These are phyloP conservation scores for Rhizomys pruinosus DNA, from an alignment of 2,113 vertebrate genomes.

Conservation along the genomic window DNA sequence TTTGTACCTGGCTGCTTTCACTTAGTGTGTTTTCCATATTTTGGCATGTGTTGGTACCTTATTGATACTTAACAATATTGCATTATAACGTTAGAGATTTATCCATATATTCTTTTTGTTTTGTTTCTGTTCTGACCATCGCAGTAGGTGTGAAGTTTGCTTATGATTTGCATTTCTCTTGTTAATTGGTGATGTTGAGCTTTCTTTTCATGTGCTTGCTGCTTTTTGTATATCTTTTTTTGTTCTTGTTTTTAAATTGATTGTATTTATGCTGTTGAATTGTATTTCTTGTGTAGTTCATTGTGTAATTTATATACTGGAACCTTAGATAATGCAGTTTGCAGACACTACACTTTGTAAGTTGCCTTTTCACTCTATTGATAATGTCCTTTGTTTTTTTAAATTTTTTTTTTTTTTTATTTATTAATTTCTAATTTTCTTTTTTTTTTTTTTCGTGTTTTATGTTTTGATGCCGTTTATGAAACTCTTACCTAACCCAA, in stretches of 20 bases:
- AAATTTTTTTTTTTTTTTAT: neutral
- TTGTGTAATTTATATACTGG: neutral
- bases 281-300: neutral
- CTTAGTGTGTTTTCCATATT: neutral
- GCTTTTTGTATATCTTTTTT: neutral
- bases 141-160: neutral
- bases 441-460: constrained; percentile 8
- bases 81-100: neutral
- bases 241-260: neutral
- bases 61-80: neutral
- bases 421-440: neutral
- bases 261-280: constrained; percentile 18
- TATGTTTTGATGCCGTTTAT: neutral
- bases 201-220: neutral
- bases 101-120: neutral
- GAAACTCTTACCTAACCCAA: neutral
- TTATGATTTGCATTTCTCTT: neutral
- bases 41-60: neutral
- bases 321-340: neutral
- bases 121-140: neutral
- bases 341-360: neutral
- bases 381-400: neutral
- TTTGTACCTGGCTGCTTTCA: neutral
- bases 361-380: neutral
- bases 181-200: neutral